Evolutionary conservation across 2,113 vertebrate species (phyloP), one percentile per base, ranked within the genome.

Genomic region (Amia ocellicauda): DNA sequence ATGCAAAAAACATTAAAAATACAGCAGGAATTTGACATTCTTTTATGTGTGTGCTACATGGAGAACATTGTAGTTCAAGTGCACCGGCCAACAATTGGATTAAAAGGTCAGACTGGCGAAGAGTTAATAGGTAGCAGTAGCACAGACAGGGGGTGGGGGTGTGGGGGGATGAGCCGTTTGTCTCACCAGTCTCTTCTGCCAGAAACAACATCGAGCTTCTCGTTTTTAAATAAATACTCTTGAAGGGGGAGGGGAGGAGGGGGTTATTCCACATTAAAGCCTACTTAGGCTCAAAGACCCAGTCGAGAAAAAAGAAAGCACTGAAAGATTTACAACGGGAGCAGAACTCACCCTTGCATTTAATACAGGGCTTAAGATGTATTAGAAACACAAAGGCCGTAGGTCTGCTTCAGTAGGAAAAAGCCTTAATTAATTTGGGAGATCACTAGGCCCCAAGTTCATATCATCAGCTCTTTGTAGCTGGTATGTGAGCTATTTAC

Each of bases 401-500:
- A 36, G 72, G 68, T 64, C 71, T 75, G 40, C 67, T 75, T 75
- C 40, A 58, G 67, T 2, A 27, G 66, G 80, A 74, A 86, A 85
- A 77, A 74, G 63, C 77, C 78, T 86, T 89, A 85, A 90, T 91
- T 89, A 87, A 89, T 90, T 87, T 81, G 76, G 68, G 63, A 88
- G 83, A 86, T 85, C 73, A 71, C 49, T 28, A 78, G 75, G 75
- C 78, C 76, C 77, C 23, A 61, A 66, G 69, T 52, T 75, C 77
- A 81, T 84, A 87, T 89, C 87, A 85, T 80, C 82, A 45, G 83
- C 55, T 79, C 86, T 87, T 86, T 89, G 81, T 80, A 74, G 75
- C 74, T 83, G 88, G 89, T 90, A 92, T 91, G 82, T 79, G 74
- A 90, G 86, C 81, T 89, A 90, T 91, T 88, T 83, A 80, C 40